Evolutionary conservation across 2,113 vertebrate genomes (phyloP).

Genomic region (Nycticebus coucang): DNA sequence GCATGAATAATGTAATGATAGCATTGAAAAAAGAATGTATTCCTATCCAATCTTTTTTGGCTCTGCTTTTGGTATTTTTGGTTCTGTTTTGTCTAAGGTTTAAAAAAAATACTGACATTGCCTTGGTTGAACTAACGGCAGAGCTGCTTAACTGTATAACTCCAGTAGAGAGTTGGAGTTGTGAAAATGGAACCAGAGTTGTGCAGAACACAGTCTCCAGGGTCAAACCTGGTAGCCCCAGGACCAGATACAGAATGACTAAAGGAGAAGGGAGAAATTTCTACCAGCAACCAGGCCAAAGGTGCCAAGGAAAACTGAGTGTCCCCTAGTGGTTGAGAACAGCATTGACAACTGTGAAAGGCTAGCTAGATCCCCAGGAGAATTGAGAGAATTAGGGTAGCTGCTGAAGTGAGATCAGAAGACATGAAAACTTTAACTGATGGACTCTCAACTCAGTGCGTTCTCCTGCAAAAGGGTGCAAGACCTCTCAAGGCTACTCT

Average conservation of each 20-base stretch:
- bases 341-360: not conserved
- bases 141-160: not conserved
- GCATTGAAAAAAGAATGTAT: conserved; percentile 38
- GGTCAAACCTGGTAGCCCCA: not conserved
- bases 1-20: conserved; percentile 49
- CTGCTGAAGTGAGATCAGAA: not conserved
- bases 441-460: not conserved
- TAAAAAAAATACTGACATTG: not conserved
- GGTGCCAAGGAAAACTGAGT: not conserved
- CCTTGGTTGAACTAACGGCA: conserved; percentile 23
- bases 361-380: not conserved
- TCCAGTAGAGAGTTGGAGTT: not conserved
- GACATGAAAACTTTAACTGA: not conserved
- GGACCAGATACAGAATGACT: not conserved
- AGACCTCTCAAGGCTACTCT: not conserved
- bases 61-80: conserved; percentile 48
- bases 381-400: not conserved
- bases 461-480: not conserved
- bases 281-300: not conserved
- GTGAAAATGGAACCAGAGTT: not conserved
- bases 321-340: conserved; percentile 58
- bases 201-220: not conserved
- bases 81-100: conserved; percentile 30
- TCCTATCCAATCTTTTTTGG: not conserved
- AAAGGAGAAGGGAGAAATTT: not conserved